These are phyloP conservation scores for Nibea coibor DNA, from an alignment of 2,113 vertebrate genomes.

Conservation along the genomic window DNA sequence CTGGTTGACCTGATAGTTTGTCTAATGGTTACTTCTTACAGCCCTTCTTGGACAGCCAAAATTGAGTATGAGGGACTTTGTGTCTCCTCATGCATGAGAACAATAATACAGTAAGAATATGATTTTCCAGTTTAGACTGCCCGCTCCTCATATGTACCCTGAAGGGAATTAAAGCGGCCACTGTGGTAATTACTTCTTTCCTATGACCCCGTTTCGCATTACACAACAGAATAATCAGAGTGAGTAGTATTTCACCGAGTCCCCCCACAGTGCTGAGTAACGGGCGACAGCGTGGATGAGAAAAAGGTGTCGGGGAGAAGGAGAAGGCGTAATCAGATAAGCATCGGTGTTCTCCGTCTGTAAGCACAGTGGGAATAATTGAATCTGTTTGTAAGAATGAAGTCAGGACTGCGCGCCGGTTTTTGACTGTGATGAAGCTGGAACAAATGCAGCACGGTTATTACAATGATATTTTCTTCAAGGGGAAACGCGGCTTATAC, in stretches of 20 bases:
- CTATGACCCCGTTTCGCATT: conserved; percentile 6
- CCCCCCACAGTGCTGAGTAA: conserved; percentile 20
- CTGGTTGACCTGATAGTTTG: not conserved
- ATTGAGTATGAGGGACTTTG: not conserved
- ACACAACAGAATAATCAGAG: not conserved
- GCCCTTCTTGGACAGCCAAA: no score
- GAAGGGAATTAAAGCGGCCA: conserved; percentile 20
- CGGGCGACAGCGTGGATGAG: not conserved
- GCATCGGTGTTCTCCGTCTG: conserved; percentile 47
- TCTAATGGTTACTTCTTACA: not conserved
- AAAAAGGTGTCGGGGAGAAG: conserved; percentile 28
- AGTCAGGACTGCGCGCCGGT: conserved; percentile 33
- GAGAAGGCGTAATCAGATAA: conserved; percentile 57
- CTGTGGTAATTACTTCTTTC: conserved; percentile 40
- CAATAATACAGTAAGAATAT: not conserved
- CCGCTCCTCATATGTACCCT: conserved; percentile 4
- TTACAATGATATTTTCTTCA: conserved; percentile 52
- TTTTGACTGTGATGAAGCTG: conserved; percentile 56
- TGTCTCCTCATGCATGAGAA: not conserved
- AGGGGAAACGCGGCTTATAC: conserved; percentile 31
- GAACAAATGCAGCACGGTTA: conserved; percentile 41
- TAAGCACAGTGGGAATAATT: conserved; percentile 63
- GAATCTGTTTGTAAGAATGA: conserved; percentile 64
- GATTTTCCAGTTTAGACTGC: not conserved
- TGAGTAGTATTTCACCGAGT: not conserved